Evolutionary conservation across 35 echinoderm and acorn worm genomes (phyloP).

Genomic region (Heliocidaris erythrogramma): DNA sequence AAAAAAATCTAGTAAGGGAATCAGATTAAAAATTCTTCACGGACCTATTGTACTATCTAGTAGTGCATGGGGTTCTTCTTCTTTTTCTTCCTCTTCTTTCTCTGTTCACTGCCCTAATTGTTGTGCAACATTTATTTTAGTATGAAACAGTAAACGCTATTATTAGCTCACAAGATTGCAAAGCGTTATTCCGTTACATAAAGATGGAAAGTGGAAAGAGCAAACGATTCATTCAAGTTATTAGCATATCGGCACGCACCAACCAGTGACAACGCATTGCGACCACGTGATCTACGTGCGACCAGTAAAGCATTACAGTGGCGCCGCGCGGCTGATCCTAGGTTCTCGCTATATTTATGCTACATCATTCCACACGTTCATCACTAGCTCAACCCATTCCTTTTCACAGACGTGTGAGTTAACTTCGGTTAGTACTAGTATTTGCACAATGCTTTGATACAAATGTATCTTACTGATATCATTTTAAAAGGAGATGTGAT

Average conservation of each 20-base stretch:
- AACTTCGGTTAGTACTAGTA: background rate
- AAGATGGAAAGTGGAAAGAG: background rate
- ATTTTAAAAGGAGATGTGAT: background rate
- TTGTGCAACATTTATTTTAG: too few species aligned
- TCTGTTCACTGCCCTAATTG: too few species aligned
- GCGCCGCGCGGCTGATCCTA: background rate
- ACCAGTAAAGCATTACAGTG: background rate
- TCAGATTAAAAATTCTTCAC: background rate
- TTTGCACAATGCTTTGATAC: background rate
- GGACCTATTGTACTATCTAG: background rate
- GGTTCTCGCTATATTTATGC: background rate
- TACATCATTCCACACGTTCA: background rate
- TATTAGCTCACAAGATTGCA: background rate
- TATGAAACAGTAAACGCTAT: too few species aligned
- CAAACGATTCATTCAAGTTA: background rate
- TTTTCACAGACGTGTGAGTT: background rate
- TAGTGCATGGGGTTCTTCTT: too few species aligned
- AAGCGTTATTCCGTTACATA: background rate
- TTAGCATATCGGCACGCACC: background rate
- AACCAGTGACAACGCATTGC: background rate
- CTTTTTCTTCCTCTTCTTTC: too few species aligned
- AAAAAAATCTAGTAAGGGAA: background rate
- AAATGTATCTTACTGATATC: background rate
- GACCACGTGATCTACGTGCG: background rate
- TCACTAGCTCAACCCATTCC: background rate